These are phyloP conservation scores for Eriosoma lanigerum DNA, from an alignment of 1,140 invertebrate species.

Conservation along the genomic window DNA sequence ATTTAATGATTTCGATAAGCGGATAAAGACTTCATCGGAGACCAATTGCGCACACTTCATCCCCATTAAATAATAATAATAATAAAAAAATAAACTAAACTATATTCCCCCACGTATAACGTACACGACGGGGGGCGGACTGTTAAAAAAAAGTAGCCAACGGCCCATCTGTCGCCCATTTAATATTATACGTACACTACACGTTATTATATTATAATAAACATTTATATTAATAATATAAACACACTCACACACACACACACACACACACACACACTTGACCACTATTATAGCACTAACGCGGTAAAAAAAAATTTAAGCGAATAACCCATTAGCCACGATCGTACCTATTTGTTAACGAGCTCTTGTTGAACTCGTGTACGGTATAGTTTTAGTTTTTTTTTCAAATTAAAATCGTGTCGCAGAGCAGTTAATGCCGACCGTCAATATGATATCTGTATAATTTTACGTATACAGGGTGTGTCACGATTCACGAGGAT, in stretches of 20 bases:
- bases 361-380: background rate
- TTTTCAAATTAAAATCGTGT: conserved; percentile 41
- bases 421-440: conserved; percentile 27
- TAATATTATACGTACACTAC: background rate
- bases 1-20: conserved; percentile 33
- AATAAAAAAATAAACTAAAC: conserved; percentile 18
- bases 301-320: background rate
- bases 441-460: background rate
- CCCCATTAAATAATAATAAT: conserved; percentile 16
- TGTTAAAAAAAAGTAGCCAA: conserved; percentile 25
- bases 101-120: conserved; percentile 3
- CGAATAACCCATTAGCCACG: conserved; percentile 25
- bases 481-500: no score
- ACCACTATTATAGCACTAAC: background rate
- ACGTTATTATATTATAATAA: background rate
- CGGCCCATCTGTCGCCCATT: conserved; percentile 36
- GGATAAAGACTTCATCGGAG: conserved; percentile 38
- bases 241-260: background rate
- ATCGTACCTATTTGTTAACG: conserved; percentile 30
- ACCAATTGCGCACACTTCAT: conserved; percentile 37
- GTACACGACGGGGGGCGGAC: conserved; percentile 25
- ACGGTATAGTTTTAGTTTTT: background rate
- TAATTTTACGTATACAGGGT: no score
- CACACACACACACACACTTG: background rate
- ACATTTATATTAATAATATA: no score